These are phyloP conservation scores for Operophtera brumata DNA, from an alignment of 2,888 invertebrate genomes.

Conservation along the genomic window DNA sequence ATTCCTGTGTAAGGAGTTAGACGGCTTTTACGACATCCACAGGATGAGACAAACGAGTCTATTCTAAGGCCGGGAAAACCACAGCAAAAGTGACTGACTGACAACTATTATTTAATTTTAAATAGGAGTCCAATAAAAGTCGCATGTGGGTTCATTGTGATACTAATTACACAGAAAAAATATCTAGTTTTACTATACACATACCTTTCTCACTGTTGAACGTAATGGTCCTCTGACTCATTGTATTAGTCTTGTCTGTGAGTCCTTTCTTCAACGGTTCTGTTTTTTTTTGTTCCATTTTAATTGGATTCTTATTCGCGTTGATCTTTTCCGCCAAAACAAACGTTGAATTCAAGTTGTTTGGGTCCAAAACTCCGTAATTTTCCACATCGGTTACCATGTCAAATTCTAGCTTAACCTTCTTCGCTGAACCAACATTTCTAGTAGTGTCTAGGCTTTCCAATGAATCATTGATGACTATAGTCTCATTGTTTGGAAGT, in stretches of 20 bases:
- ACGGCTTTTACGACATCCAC: too few relatives aligned
- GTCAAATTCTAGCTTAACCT: constrained; percentile 55
- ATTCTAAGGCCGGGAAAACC: too few relatives aligned
- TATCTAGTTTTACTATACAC: constrained; percentile 8
- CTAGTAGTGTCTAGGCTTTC: constrained; percentile 58
- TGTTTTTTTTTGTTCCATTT: constrained; percentile 42
- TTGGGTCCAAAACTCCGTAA: constrained; percentile 52
- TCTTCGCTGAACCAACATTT: constrained; percentile 63
- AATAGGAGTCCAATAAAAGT: too few relatives aligned
- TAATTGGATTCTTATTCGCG: constrained; percentile 42
- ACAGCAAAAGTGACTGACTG: too few relatives aligned
- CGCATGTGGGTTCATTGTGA: too few relatives aligned
- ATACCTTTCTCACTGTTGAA: constrained; percentile 60
- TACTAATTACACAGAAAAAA: too few relatives aligned
- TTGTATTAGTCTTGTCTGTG: constrained; percentile 61
- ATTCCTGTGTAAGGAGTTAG: too few relatives aligned
- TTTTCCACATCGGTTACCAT: constrained; percentile 52
- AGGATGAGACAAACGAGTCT: too few relatives aligned
- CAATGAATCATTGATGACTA: constrained; percentile 69
- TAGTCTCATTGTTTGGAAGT: constrained; percentile 64
- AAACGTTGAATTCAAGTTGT: constrained; percentile 71
- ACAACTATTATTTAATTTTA: too few relatives aligned
- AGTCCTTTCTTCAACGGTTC: constrained; percentile 55
- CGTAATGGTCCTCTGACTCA: constrained; percentile 48
- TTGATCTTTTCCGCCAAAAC: constrained; percentile 65